Evolutionary conservation across 2,113 vertebrate species (phyloP), one percentile per base, ranked within the genome.

Genomic region (Balaenoptera acutorostrata): DNA sequence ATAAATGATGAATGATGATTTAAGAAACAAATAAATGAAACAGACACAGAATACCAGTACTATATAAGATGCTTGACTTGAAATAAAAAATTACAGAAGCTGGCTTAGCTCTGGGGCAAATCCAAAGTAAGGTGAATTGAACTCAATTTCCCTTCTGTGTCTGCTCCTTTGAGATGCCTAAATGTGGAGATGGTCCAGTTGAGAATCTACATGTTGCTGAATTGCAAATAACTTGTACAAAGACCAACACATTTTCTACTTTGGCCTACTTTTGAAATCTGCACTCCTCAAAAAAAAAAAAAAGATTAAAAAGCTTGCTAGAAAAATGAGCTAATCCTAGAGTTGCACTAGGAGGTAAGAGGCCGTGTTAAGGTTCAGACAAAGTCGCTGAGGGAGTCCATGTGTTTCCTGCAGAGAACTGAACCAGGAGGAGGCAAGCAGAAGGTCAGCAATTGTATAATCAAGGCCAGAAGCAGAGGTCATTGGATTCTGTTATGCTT

Each of bases 221-320:
- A 41, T 61, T 71, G 72, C 29, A 66, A 29, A 88, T 84, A 83
- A 88, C 77, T 71, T 94, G 36, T 78, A 13, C 52, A 59, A 93
- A 95, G 74, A 66, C 31, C n/a, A 92, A 71, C 88, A 55, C 31
- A 63, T 83, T 96, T 97, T 93, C 74, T 64, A 69, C 39, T 69
- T 96, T 89, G 72, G 23, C 83, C 90, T 97, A 88, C 20, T 95
- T 97, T 77, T 71, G 72, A 87, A 93, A 90, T 29, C 81, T 84
- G 39, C 64, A 75, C 23, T 46, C 29, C 57, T 84, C 11, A 57
- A 55, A 55, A 69, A 64, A 44, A 57, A 57, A 83, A 71, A 29
- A 25, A 81, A 66, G 33, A 92, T 90, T 23, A 89, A 96, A 92
- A 64, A 39, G 41, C 80, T 71, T 86, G 49, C 33, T 64, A 66